Evolutionary conservation across 2,888 invertebrate species (phyloP).

Genomic region (Melikaiella ostensackeni): DNA sequence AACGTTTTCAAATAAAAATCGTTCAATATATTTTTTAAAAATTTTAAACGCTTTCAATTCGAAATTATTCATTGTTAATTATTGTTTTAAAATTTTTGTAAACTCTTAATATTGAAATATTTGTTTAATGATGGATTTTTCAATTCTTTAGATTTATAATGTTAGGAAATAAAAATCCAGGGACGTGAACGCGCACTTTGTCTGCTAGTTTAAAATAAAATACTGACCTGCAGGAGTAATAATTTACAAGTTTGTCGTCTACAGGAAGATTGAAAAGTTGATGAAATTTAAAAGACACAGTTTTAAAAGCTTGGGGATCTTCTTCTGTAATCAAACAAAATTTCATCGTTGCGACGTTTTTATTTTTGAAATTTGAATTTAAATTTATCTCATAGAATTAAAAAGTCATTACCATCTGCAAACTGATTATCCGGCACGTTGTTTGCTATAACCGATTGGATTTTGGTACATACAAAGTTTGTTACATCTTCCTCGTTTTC

Average conservation of each 20-base stretch:
- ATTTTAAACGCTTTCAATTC: no score
- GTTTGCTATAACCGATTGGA: constrained; percentile 94
- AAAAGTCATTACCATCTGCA: constrained; percentile 77
- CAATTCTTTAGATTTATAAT: no score
- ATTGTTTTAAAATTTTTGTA: no score
- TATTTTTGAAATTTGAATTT: neutral
- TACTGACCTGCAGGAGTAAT: constrained; percentile 92
- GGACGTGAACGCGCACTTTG: no score
- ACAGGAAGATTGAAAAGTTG: constrained; percentile 93
- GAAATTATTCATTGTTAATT: no score
- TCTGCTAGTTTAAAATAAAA: no score
- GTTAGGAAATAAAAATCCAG: no score
- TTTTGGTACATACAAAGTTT: constrained; percentile 97
- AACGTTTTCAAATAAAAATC: no score
- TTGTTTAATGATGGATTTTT: no score
- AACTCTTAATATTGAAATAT: no score
- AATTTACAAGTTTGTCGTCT: constrained; percentile 97
- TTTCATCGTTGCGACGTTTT: neutral
- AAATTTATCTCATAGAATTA: neutral
- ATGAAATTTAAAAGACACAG: constrained; percentile 89
- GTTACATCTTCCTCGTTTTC: constrained; percentile 96
- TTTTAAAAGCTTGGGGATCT: constrained; percentile 88
- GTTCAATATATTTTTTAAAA: no score
- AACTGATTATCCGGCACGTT: constrained; percentile 81
- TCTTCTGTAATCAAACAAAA: constrained; percentile 82